phyloP scores from a whole-genome alignment of 2,113 vertebrate genomes.

The Aythya baeri region DNA sequence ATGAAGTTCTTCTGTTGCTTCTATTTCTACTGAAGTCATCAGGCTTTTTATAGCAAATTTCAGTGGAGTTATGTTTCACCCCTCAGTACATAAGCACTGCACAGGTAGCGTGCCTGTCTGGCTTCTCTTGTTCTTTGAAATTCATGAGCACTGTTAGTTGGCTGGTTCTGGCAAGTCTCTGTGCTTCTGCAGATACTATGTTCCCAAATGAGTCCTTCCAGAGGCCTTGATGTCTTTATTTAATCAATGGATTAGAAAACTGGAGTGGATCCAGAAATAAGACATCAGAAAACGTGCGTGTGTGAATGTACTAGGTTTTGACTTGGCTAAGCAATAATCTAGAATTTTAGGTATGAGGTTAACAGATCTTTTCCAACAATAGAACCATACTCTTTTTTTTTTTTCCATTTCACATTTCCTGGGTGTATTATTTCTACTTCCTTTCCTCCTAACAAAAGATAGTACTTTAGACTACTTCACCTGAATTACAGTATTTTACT shows the following conservation, averaged over 20 bases:
- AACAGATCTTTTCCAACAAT: not conserved
- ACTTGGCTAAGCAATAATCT: not conserved
- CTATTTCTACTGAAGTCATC: not conserved
- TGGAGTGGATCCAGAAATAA: conserved; percentile 15
- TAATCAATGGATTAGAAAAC: conserved; percentile 25
- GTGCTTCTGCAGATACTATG: not conserved
- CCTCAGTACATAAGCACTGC: not conserved
- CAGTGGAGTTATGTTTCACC: not conserved
- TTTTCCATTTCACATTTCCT: not conserved
- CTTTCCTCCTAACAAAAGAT: not conserved
- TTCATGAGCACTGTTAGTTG: conserved; percentile 11
- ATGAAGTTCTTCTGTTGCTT: not conserved
- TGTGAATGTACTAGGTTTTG: not conserved
- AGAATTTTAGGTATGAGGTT: not conserved
- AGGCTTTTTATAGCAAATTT: not conserved
- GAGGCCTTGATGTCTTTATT: conserved; percentile 21
- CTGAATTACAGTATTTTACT: not conserved
- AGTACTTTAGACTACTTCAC: not conserved
- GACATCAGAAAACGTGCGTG: not conserved
- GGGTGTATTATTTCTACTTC: not conserved
- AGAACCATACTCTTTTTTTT: not conserved
- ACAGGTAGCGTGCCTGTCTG: not conserved
- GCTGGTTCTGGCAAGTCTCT: conserved; percentile 27
- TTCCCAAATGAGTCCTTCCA: conserved; percentile 4
- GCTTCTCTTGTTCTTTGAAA: not conserved